phyloP scores from a whole-genome alignment of 2,113 vertebrate genomes.

The Hydrochoerus hydrochaeris region DNA sequence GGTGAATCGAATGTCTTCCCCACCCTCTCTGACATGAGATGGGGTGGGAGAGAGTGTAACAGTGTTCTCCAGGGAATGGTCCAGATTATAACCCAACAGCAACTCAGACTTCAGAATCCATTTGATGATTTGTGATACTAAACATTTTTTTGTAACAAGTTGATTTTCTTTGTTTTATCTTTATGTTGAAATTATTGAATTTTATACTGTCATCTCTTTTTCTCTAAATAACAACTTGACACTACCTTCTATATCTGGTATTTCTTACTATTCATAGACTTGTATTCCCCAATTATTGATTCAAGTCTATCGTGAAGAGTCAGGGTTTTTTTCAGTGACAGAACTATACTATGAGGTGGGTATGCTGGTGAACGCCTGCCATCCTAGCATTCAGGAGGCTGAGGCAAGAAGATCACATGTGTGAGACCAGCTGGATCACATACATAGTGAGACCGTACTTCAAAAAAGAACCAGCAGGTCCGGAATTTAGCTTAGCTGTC shows the following conservation, averaged over 20 bases:
- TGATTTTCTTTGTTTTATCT: slow-evolving; percentile 69
- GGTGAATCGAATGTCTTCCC: slow-evolving; percentile 80
- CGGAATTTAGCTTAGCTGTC: too few relatives aligned
- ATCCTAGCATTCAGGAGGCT: neutral
- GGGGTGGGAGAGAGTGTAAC: slow-evolving; percentile 61
- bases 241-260: neutral
- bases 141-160: slow-evolving; percentile 73
- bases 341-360: neutral
- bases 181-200: slow-evolving; percentile 75
- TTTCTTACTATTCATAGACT: slow-evolving; percentile 17
- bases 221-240: slow-evolving; percentile 48
- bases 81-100: slow-evolving; percentile 81
- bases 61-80: slow-evolving; percentile 73
- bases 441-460: neutral
- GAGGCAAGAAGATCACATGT: neutral
- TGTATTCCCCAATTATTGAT: neutral
- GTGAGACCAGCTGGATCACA: neutral
- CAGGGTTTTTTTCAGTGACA: neutral
- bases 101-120: slow-evolving; percentile 77
- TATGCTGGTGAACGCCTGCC: neutral
- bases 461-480: neutral
- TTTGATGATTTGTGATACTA: slow-evolving; percentile 71
- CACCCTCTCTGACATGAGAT: slow-evolving; percentile 81
- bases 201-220: slow-evolving; percentile 47
- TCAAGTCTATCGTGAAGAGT: neutral